These are phyloP conservation scores for Parnassius smintheus DNA, from an alignment of 2,888 invertebrate species.

Conservation along the genomic window DNA sequence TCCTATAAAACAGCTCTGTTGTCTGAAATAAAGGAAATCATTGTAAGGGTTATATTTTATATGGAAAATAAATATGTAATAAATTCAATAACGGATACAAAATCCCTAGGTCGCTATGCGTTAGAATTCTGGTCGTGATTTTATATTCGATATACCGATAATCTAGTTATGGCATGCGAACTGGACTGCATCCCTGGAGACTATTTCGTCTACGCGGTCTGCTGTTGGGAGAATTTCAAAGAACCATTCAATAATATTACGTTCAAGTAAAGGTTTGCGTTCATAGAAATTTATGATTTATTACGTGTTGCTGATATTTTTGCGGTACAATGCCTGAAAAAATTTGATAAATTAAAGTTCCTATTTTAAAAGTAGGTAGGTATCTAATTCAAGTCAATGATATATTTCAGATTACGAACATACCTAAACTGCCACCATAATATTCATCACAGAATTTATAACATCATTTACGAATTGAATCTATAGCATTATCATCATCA, in stretches of 20 bases:
- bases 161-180: constrained; percentile 17
- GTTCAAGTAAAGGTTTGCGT: constrained; percentile 9
- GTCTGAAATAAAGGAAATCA: too few relatives aligned
- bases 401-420: too few relatives aligned
- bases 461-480: too few relatives aligned
- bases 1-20: too few relatives aligned
- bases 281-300: constrained; percentile 13
- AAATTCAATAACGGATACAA: neutral
- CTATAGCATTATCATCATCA: too few relatives aligned
- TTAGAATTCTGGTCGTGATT: constrained; percentile 7
- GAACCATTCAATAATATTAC: constrained; percentile 16
- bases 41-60: too few relatives aligned
- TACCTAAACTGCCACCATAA: too few relatives aligned
- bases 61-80: neutral
- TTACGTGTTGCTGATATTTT: neutral
- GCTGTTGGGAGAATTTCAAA: constrained; percentile 9
- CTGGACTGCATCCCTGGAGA: constrained; percentile 12
- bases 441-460: too few relatives aligned
- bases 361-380: too few relatives aligned
- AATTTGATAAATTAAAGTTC: too few relatives aligned
- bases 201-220: constrained; percentile 7
- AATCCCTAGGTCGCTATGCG: neutral
- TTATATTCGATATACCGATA: constrained; percentile 17
- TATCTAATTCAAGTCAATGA: neutral
- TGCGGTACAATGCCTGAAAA: too few relatives aligned